Base-by-base conservation (phyloP, 1,140 invertebrate species). In the Meloidogyne floridensis region DNA sequence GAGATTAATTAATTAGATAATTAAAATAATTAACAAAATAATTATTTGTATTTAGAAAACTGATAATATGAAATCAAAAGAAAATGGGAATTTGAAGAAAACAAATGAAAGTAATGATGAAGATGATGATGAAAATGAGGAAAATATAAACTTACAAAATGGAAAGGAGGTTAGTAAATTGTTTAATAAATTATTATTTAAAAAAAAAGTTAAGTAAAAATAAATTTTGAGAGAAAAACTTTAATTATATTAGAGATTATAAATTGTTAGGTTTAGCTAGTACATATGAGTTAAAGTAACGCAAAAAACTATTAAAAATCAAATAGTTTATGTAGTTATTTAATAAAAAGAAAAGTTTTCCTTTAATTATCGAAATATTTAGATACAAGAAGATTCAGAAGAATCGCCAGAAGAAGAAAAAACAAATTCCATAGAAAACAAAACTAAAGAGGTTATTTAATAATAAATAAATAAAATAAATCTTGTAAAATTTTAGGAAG, bases 81-180 rank as follows among this genome's bases (percentile, higher is more conserved):
- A 65, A 65, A 11, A n/a, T 65, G 13, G n/a, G 10, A 65, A 65
- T 65, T 65, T 15, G 0, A 47, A 47, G 47, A 8, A 4, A 47
- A 8, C 0, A 47, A 47, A 47, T 47, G 47, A 47, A 47, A 47
- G 7, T 47, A 8, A 47, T 47, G 47, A 47, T 7, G 32, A 32
- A 59, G 59, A n/a, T 7, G 59, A 65, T n/a, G n/a, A n/a, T n/a
- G 59, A 65, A n/a, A n/a, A 65, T n/a, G 59, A 65, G 59, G 59
- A 65, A 65, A 18, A 65, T 15, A 15, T 15, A n/a, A n/a, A 65
- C 7, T 6, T 13, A 65, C 0, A 4, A 65, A 65, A n/a, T 7
- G 59, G n/a, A 65, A n/a, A 65, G 5, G 59, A 59, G 59, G 59
- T 65, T 65, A 65, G 0, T 65, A n/a, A n/a, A n/a, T n/a, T n/a